Evolutionary conservation across 2,797 vertebrate species (phyloP), one percentile per base, ranked within the genome.

Genomic region (Schizopygopsis pylzovi): DNA sequence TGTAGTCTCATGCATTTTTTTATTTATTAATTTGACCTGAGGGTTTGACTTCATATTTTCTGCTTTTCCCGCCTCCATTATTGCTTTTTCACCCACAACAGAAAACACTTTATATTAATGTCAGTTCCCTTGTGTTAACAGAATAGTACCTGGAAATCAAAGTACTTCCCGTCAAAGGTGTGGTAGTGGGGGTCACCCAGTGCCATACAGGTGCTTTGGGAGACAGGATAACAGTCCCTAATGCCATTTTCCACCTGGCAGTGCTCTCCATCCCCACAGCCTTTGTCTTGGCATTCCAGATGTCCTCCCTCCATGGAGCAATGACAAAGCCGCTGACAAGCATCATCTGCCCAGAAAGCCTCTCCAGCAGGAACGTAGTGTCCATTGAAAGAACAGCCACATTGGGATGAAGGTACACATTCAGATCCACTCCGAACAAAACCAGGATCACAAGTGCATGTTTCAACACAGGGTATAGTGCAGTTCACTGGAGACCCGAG

Each of bases 381-480:
- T 13, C 95, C 95, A 10, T 94, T 68, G 2, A 92, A 90, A 1
- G 72, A 87, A 87, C 95, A 96, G 13, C 95, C 95, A 25, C 95
- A 96, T 20, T 85, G 84, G 1, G 61, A 1, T 1, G 45, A 13
- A 2, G 89, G 86, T 16, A 94, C 89, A 84, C 94, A 96, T 12
- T 79, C 59, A 0, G 86, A 88, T 72, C 92, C 91, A 0, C 94
- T 95, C 83, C 90, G 86, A 79, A 96, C 89, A 68, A 92, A 95
- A 71, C 94, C 95, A 2, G 73, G 2, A 0, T 94, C 83, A 68
- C 95, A 96, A 70, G 92, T 77, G 84, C 95, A 96, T 6, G 92
- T 92, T 90, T 96, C 91, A 59, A 94, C 79, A 65, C 95, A 96
- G 37, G 88, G 84, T 5, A 18, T 76, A 18, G 85, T 90, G 84